Base-by-base conservation (phyloP, 2,113 vertebrate species). In the Paramormyrops kingsleyae region DNA sequence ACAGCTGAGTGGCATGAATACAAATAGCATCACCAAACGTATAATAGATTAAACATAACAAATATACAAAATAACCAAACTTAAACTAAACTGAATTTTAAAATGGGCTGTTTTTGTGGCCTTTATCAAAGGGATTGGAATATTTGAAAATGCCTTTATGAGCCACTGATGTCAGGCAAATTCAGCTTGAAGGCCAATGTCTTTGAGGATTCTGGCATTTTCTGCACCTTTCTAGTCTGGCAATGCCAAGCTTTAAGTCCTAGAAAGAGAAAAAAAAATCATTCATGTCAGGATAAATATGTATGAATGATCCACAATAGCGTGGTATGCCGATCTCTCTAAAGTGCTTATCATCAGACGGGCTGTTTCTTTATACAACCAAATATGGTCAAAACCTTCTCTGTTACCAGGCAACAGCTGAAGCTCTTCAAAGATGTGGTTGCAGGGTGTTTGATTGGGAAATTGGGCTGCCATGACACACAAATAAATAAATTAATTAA, bases 371-470 rank as follows among this genome's bases (percentile, higher is more conserved):
- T 35, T 46, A 31, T 87, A 89, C 59, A 84, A 90, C 80, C 47
- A 70, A 89, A 85, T 83, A 88, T 42, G 88, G 66, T 24, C 53
- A 35, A 77, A 66, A 44, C 74, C 66, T 90, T 90, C 15, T 31
- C 90, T 66, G 92, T 93, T 93, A 91, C 92, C 52, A 66, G 91
- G 92, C 89, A 91, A 92, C 92, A 70, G 90, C 85, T 47, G 80
- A 90, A 88, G 80, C 53, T 88, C 88, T 86, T 85, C 5, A 50
- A 88, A 49, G 77, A 42, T 50, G 84, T 24, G 10, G 50, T 88
- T 90, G 90, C 87, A 89, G 88, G 84, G 86, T 83, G 62, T 90
- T 90, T 88, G 83, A 87, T 83, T 86, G 21, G 90, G 87, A 88
- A 59, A 66, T 89, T 89, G 87, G 47, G 80, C 83, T 91, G 66